Base-by-base conservation (phyloP, 2,797 vertebrate genomes). In the Phoeniculus purpureus region DNA sequence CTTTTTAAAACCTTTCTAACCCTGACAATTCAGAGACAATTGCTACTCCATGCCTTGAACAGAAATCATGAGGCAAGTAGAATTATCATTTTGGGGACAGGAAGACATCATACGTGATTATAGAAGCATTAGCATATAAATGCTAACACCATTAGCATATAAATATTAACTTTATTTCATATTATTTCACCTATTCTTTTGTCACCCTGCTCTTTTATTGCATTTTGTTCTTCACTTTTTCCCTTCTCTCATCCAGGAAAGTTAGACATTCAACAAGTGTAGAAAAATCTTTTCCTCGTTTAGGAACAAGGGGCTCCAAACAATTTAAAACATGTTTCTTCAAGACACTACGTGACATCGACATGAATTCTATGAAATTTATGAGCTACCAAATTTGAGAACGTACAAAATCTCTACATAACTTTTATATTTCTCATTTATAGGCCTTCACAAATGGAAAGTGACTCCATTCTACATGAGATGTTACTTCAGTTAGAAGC, bases 151-250 rank as follows among this genome's bases (percentile, higher is more conserved):
- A 89, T 87, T 89, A 80, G 45, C 90, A 91, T 60, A 62, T 50
- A 91, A 89, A 91, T 72, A 94, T 50, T 87, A 91, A 91, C 66
- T 64, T 83, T 58, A 81, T 85, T 92, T 81, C 65, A 76, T 75
- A 66, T 48, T 73, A 72, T 55, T 93, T 82, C 66, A 61, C 66
- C 40, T 61, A 22, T 60, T 76, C 55, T 75, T 90, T 61, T 85
- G 66, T 75, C 62, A 75, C 31, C 1, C 15, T 32, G 21, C 26
- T 73, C 32, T 40, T 93, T 37, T 12, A 47, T 9, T 66, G 43
- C 37, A 10, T 56, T 68, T 91, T 58, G 58, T 58, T 81, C 55
- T 75, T 27, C 52, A 43, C 15, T 2, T 71, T 71, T 56, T 64
- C 19, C 47, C 78, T 81, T 45, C 19, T 21, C 51, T 68, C 62